Evolutionary conservation across 1,140 invertebrate genomes (phyloP).

Genomic region (Drosophila triauraria): DNA sequence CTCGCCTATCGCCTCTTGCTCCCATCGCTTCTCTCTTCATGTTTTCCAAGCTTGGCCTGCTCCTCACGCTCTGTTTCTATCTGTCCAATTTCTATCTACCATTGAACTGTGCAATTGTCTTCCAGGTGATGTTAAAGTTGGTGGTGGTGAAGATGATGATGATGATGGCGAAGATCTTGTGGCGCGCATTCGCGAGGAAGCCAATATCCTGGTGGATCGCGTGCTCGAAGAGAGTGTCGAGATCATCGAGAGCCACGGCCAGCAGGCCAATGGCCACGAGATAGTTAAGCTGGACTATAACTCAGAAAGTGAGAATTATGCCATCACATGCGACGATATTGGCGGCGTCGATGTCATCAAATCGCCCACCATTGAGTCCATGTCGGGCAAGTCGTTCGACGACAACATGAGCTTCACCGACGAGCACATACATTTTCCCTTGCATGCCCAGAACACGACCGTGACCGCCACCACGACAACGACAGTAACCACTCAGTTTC

Average conservation of each 20-base stretch:
- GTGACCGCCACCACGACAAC: slow-evolving; percentile 48
- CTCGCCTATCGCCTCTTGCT: slow-evolving; percentile 45
- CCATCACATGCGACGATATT: slow-evolving; percentile 84
- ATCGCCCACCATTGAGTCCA: slow-evolving; percentile 84
- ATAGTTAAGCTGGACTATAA: slow-evolving; percentile 75
- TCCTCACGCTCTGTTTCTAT: slow-evolving; percentile 37
- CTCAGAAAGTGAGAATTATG: slow-evolving; percentile 85
- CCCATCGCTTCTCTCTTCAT: slow-evolving; percentile 43
- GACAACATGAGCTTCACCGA: slow-evolving; percentile 84
- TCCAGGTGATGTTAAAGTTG: slow-evolving; percentile 79
- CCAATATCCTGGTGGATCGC: slow-evolving; percentile 80
- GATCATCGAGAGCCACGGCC: slow-evolving; percentile 74
- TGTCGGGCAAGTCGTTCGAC: slow-evolving; percentile 85
- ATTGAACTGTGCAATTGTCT: slow-evolving; percentile 78
- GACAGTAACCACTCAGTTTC: slow-evolving; percentile 62
- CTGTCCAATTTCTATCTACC: slow-evolving; percentile 70
- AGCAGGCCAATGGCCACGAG: slow-evolving; percentile 67
- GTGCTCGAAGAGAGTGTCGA: slow-evolving; percentile 83
- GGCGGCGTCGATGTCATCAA: slow-evolving; percentile 83
- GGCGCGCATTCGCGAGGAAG: slow-evolving; percentile 77
- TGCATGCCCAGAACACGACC: slow-evolving; percentile 63
- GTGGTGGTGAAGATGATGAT: slow-evolving; percentile 54
- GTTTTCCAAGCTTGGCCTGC: slow-evolving; percentile 58
- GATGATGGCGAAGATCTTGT: slow-evolving; percentile 62
- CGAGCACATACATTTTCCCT: slow-evolving; percentile 75